These are phyloP conservation scores for Embidobia sp. DNA, from an alignment of 2,888 invertebrate species.

Conservation along the genomic window DNA sequence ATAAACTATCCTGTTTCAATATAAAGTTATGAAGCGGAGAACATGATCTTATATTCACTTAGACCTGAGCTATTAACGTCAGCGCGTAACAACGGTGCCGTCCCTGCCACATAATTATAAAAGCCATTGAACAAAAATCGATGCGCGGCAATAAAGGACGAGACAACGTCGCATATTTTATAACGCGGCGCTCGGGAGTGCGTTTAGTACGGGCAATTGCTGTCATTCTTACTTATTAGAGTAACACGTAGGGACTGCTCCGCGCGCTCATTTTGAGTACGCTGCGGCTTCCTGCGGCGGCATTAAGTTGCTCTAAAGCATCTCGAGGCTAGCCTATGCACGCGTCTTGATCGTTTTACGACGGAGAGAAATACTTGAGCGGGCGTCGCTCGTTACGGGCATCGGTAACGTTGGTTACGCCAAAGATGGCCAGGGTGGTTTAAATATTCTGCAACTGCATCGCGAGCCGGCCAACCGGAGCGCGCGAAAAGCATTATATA, in stretches of 20 bases:
- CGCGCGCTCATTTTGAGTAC: slow-evolving; percentile 47
- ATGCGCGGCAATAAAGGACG: slow-evolving; percentile 29
- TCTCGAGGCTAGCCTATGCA: slow-evolving; percentile 40
- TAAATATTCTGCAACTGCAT: slow-evolving; percentile 72
- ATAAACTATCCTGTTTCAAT: neutral
- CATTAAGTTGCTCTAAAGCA: slow-evolving; percentile 58
- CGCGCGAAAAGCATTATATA: slow-evolving; percentile 70
- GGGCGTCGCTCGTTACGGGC: slow-evolving; percentile 62
- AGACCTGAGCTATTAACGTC: neutral
- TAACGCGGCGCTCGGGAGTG: slow-evolving; percentile 2
- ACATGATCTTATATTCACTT: slow-evolving; percentile 16
- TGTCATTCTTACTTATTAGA: slow-evolving; percentile 47
- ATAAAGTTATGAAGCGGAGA: neutral
- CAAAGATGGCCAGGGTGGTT: slow-evolving; percentile 54
- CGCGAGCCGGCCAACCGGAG: slow-evolving; percentile 68
- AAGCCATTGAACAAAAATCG: slow-evolving; percentile 30
- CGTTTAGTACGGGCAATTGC: slow-evolving; percentile 35
- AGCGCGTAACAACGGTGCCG: neutral
- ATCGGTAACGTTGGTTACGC: slow-evolving; percentile 48
- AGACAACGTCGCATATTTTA: slow-evolving; percentile 23
- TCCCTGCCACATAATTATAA: slow-evolving; percentile 10
- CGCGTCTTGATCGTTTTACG: slow-evolving; percentile 70
- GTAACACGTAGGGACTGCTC: slow-evolving; percentile 21
- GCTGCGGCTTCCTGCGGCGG: slow-evolving; percentile 39
- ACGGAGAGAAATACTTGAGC: slow-evolving; percentile 65